Base-by-base conservation (phyloP, 2,797 vertebrate genomes). In the Ctenopoma kingsleyae region DNA sequence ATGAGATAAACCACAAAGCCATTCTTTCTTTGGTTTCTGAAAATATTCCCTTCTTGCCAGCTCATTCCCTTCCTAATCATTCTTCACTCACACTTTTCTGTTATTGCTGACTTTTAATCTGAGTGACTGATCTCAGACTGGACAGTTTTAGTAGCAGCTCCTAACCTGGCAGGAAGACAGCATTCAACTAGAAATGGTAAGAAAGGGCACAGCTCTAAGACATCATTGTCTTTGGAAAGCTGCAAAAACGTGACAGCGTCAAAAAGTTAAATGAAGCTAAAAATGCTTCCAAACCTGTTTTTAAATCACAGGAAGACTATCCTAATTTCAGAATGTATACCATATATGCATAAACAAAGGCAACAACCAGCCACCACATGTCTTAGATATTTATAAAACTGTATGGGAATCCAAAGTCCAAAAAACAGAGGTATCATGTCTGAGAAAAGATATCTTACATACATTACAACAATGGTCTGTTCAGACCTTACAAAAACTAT, bases 91-190 rank as follows among this genome's bases (percentile, higher is more conserved):
- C 59, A 71, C 73, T 73, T 76, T 75, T 64, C 20, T 46, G 22
- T 53, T 52, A 46, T 41, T 47, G 72, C 61, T 64, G 56, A 78
- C 63, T 58, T 81, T 35, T 27, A n/a, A 54, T 50, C 64, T 63
- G 68, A 32, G 25, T 64, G 23, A 67, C 40, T 35, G 47, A 11
- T 44, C 49, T 70, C 38, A 67, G 43, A 53, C 6, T 57, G 53
- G 65, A 63, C 49, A 64, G 44, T 68, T 69, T 82, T 49, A 58
- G 61, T 61, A 48, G 41, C 63, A 80, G 73, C 54, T 67, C 25
- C 47, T 19, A 74, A 56, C 35, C 30, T 47, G 27, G 16, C 23
- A 15, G 49, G 23, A 44, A 40, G 41, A 27, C 50, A 71, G 51
- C 46, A 40, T 13, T 71, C 58, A 55, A 35, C 44, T 10, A 69